phyloP scores from a whole-genome alignment of 2,113 vertebrate genomes.

The Microcebus tavaratra region DNA sequence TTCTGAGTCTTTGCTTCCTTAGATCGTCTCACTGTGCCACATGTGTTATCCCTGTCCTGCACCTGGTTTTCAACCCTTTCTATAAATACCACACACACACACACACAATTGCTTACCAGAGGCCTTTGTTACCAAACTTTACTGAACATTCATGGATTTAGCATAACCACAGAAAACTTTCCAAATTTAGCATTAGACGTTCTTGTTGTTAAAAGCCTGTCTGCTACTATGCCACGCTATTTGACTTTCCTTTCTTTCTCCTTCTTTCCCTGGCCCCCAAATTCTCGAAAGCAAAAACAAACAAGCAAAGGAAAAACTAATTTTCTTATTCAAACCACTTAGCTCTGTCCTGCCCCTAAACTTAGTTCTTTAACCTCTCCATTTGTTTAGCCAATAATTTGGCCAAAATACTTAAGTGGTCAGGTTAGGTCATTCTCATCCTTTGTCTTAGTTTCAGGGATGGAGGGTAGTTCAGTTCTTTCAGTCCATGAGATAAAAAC shows the following conservation, averaged over 20 bases:
- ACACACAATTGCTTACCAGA: neutral
- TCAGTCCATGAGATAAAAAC: neutral
- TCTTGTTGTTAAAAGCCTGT: constrained; percentile 8
- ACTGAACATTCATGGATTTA: constrained; percentile 15
- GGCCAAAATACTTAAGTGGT: neutral
- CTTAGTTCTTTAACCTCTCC: neutral
- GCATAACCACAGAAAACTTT: neutral
- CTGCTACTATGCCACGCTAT: neutral
- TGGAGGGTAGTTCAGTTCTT: neutral
- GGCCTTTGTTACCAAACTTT: neutral
- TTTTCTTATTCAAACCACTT: constrained; percentile 22
- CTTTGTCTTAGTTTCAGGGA: constrained; percentile 22
- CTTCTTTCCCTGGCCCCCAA: neutral
- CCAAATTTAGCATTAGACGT: neutral
- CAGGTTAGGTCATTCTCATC: neutral
- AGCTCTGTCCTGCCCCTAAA: neutral
- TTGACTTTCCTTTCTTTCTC: neutral
- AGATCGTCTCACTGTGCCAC: neutral
- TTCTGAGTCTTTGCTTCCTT: neutral
- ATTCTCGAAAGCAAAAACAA: constrained; percentile 29
- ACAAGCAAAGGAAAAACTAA: neutral
- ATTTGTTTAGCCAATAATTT: neutral
- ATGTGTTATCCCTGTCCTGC: neutral
- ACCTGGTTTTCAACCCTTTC: neutral
- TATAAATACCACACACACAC: neutral